phyloP scores from a whole-genome alignment of 2,113 vertebrate species.

The Tretioscincus oriximinensis region DNA sequence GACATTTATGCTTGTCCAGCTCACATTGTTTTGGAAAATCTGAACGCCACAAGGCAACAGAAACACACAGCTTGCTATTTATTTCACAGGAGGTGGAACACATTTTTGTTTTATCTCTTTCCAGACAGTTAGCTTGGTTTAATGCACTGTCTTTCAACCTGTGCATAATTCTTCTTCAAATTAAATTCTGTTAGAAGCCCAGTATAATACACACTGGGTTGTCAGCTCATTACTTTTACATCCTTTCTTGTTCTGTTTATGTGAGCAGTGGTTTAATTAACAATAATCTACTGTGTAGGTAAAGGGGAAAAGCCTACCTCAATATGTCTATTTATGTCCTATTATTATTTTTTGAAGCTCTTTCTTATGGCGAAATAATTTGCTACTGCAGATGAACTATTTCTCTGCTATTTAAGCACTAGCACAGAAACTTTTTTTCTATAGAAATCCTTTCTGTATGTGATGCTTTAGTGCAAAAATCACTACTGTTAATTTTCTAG shows the following conservation, averaged over 20 bases:
- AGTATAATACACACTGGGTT: slow-evolving; percentile 72
- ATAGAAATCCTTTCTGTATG: background rate
- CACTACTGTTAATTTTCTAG: background rate
- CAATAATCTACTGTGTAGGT: slow-evolving; percentile 72
- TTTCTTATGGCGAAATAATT: slow-evolving; percentile 23
- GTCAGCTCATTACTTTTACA: slow-evolving; percentile 82
- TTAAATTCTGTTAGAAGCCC: slow-evolving; percentile 79
- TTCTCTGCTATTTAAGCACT: background rate
- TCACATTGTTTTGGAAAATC: background rate
- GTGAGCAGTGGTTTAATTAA: slow-evolving; percentile 80
- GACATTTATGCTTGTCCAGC: background rate
- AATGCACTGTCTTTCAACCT: slow-evolving; percentile 76
- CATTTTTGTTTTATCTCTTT: slow-evolving; percentile 75
- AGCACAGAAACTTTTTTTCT: background rate
- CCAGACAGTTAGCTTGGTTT: slow-evolving; percentile 77
- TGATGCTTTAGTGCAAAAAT: background rate
- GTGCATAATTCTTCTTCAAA: slow-evolving; percentile 81
- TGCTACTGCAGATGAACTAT: slow-evolving; percentile 10
- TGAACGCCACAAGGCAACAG: slow-evolving; percentile 1
- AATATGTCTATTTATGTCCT: slow-evolving; percentile 47
- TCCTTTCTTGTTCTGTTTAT: slow-evolving; percentile 79
- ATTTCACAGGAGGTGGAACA: slow-evolving; percentile 61
- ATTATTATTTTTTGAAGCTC: slow-evolving; percentile 33
- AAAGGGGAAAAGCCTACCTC: slow-evolving; percentile 55
- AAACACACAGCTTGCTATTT: slow-evolving; percentile 38